phyloP scores from a whole-genome alignment of 2,113 vertebrate genomes.

The human region DNA sequence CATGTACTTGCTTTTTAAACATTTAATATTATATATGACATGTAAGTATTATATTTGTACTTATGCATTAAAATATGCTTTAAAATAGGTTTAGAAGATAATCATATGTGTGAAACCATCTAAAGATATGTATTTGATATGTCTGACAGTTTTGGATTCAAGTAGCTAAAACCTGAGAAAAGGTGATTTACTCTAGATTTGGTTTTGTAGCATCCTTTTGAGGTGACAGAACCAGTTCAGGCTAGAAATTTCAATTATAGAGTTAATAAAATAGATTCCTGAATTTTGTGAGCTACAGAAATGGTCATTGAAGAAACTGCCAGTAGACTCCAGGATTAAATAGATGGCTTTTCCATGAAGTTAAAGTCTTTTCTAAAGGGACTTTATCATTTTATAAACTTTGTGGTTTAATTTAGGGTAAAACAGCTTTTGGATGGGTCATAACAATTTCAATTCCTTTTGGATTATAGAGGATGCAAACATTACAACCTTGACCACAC shows the following conservation, averaged over 20 bases:
- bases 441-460: not conserved
- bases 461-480: not conserved
- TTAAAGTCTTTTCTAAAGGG: not conserved
- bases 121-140: not conserved
- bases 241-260: not conserved
- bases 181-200: not conserved
- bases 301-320: not conserved
- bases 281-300: not conserved
- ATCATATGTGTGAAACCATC: not conserved
- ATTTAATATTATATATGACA: not conserved
- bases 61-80: not conserved
- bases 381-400: not conserved
- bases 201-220: not conserved
- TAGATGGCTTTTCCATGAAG: not conserved
- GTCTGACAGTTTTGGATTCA: not conserved
- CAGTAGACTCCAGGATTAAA: not conserved
- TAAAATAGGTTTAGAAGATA: not conserved
- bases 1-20: not conserved
- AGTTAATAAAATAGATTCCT: not conserved
- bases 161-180: not conserved
- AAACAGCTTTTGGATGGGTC: not conserved
- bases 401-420: not conserved
- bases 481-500: not conserved
- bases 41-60: not conserved
- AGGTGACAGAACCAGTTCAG: not conserved